Conservation (phyloP, 92 coral and sea anemone species). For the Anthopleura xanthogrammica region DNA sequence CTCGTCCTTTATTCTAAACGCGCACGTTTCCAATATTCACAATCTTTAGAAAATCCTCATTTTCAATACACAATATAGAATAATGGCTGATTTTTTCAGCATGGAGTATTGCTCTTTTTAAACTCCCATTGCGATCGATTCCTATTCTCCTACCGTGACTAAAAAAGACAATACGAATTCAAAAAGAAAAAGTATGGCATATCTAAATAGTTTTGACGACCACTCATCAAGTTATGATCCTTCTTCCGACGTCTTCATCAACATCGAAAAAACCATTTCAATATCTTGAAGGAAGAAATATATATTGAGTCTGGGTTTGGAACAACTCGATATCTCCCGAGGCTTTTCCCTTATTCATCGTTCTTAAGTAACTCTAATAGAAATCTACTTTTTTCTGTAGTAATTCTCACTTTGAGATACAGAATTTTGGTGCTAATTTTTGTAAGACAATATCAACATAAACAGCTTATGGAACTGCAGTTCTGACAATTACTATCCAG, state of each 20-base stretch:
- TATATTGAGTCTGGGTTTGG: background rate
- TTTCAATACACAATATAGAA: background rate
- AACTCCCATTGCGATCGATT: background rate
- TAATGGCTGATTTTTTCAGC: background rate
- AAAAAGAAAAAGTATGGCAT: background rate
- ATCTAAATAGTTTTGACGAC: constrained; percentile 7
- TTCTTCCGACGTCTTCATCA: constrained; percentile 2
- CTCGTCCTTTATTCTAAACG: background rate
- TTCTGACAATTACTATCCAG: background rate
- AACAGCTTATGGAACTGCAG: constrained; percentile 1
- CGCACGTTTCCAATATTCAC: background rate
- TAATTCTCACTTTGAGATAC: background rate
- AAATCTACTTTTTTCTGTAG: background rate
- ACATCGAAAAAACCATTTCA: background rate
- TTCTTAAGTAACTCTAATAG: background rate
- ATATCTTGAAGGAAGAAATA: background rate
- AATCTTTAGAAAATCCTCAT: background rate
- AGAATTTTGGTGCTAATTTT: background rate
- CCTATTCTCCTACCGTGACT: background rate
- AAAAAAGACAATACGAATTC: background rate
- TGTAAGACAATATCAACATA: background rate
- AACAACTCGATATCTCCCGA: background rate
- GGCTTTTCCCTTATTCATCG: background rate
- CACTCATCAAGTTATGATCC: background rate
- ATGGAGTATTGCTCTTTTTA: background rate